Evolutionary conservation across 2,113 vertebrate species (phyloP), one percentile per base, ranked within the genome.

Genomic region (Paraplagusia blochii): DNA sequence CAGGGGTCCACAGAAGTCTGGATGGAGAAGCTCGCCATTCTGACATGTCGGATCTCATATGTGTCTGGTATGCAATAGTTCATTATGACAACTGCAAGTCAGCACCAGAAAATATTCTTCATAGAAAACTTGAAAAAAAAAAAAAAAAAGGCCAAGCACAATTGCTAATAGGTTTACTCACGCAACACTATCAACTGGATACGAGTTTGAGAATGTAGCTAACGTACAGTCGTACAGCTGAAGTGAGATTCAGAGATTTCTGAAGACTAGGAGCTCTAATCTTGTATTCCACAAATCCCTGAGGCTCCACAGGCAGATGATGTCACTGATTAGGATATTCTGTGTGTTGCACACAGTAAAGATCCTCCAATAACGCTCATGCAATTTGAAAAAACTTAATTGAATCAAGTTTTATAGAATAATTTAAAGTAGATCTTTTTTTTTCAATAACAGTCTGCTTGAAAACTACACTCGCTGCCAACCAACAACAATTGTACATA

Each of bases 51-150:
- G 90, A 92, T 84, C 75, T 95, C 95, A 33, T 93, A 95, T 76
- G 92, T 87, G 80, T 96, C 95, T 71, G 93, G 87, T 86, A 94
- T 80, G 86, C 93, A 95, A 88, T 92, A 96, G 91, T 94, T 96
- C 96, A 98, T 97, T 81, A 29, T 47, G 66, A 53, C 82, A 88
- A 17, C 10, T 15, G 12, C 58, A 42, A 22, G 14, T 11, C 16
- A 22, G n/a, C 22, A 65, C 29, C 44, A 62, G 39, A 46, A 58
- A 56, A 61, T 8, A 52, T 7, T 17, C 4, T 9, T 44, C 10
- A 48, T 7, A 5, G 38, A 44, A 38, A 8, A 13, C 10, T 51
- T 7, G 5, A 38, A 44, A 38, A 8, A 13, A 10, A n/a, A 7
- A 33, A 36, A 13, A 47, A 53, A 34, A 29, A 6, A 29, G 22